Evolutionary conservation across 2,797 vertebrate genomes (phyloP).

Genomic region (Crocodylus rhombifer): DNA sequence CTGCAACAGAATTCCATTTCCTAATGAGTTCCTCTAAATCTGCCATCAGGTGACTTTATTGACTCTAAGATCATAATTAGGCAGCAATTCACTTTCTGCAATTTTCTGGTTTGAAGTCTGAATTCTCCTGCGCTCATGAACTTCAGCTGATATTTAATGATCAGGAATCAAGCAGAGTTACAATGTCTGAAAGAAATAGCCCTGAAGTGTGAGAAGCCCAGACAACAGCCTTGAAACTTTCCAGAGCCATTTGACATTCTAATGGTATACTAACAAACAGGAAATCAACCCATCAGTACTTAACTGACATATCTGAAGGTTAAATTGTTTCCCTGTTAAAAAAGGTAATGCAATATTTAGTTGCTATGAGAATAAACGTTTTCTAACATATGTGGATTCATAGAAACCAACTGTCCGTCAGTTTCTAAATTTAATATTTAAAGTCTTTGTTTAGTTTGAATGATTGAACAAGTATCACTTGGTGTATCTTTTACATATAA

Average conservation of each 20-base stretch:
- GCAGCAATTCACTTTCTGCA: conserved; percentile 74
- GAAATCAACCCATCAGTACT: conserved; percentile 74
- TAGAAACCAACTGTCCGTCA: conserved; percentile 38
- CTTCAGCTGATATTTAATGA: conserved; percentile 73
- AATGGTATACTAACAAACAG: conserved; percentile 71
- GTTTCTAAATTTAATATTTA: conserved; percentile 4
- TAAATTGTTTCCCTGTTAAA: conserved; percentile 81
- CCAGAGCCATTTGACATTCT: conserved; percentile 69
- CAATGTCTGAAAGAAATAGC: conserved; percentile 71
- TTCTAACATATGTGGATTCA: conserved; percentile 54
- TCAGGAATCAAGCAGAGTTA: conserved; percentile 67
- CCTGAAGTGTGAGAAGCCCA: conserved; percentile 52
- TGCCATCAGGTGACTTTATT: conserved; percentile 84
- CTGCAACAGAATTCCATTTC: conserved; percentile 75
- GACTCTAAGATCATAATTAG: conserved; percentile 82
- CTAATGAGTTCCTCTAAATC: conserved; percentile 84
- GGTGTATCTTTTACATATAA: too few relatives aligned
- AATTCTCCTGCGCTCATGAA: conserved; percentile 46
- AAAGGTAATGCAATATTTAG: conserved; percentile 71
- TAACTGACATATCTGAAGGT: conserved; percentile 79
- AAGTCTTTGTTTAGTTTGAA: background rate
- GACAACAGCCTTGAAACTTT: conserved; percentile 70
- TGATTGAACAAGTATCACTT: background rate
- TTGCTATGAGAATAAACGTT: conserved; percentile 68
- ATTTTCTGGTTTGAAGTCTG: conserved; percentile 63